These are phyloP conservation scores for Andrena marginata DNA, from an alignment of 2,888 invertebrate species.

Conservation along the genomic window DNA sequence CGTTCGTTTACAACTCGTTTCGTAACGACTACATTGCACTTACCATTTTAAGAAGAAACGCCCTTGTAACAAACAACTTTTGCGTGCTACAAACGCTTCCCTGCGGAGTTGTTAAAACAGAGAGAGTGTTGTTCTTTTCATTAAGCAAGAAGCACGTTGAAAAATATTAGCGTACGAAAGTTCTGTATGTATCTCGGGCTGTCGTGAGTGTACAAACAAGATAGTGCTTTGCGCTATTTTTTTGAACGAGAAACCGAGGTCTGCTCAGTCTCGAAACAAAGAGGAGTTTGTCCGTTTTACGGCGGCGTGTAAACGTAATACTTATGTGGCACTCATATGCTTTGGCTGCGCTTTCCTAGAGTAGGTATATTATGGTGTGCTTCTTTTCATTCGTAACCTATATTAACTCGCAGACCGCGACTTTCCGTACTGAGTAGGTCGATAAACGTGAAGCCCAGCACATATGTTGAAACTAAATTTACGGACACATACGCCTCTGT, in stretches of 20 bases:
- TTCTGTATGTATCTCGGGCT: neutral
- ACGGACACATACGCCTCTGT: constrained; percentile 45
- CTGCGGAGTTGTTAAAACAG: neutral
- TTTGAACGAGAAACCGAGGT: constrained; percentile 32
- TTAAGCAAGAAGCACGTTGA: constrained; percentile 8
- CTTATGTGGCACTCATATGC: constrained; percentile 51
- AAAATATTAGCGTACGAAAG: constrained; percentile 41
- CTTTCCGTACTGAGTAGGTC: constrained; percentile 70
- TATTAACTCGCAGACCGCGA: constrained; percentile 70
- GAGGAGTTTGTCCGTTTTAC: constrained; percentile 61
- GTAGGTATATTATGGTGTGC: constrained; percentile 49
- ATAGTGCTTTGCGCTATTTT: constrained; percentile 31
- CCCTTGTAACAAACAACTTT: constrained; percentile 6
- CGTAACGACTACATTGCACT: no score
- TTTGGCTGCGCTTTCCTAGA: constrained; percentile 56
- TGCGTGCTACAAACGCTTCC: neutral
- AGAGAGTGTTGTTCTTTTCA: neutral
- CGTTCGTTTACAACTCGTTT: neutral
- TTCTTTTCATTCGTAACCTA: constrained; percentile 74
- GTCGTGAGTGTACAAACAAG: constrained; percentile 41
- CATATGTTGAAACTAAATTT: constrained; percentile 69
- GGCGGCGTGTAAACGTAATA: constrained; percentile 63
- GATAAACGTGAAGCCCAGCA: constrained; percentile 73
- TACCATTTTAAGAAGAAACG: neutral
- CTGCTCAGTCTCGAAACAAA: constrained; percentile 61